These are phyloP conservation scores for Ceratoteleas bidentatus DNA, from an alignment of 1,140 invertebrate species.

Conservation along the genomic window DNA sequence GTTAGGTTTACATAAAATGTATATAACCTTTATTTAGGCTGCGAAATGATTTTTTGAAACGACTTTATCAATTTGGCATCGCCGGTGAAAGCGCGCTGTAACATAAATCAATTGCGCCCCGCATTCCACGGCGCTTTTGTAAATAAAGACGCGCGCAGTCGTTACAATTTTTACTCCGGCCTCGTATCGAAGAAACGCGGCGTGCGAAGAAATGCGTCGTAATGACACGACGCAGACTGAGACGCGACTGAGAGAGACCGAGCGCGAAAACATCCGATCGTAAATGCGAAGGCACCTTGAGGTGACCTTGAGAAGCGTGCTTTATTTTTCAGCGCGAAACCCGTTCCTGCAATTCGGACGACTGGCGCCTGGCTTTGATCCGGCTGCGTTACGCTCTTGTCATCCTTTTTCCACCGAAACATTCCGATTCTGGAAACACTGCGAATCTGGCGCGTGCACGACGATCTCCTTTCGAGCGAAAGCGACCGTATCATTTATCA, in stretches of 20 bases:
- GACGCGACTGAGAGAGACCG: neutral
- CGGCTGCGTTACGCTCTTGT: neutral
- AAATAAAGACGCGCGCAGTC: constrained; percentile 26
- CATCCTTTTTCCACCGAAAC: neutral
- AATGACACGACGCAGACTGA: neutral
- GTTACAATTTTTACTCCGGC: constrained; percentile 25
- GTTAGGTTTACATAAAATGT: too few species aligned
- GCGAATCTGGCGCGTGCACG: constrained; percentile 43
- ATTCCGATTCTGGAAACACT: constrained; percentile 18
- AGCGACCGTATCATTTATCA: constrained; percentile 26
- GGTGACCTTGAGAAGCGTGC: constrained; percentile 21
- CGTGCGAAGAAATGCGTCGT: constrained; percentile 18
- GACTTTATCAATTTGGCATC: constrained; percentile 34
- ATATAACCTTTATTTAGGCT: neutral
- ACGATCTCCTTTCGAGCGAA: constrained; percentile 53
- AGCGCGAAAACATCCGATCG: neutral
- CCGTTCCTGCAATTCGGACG: constrained; percentile 24
- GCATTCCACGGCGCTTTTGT: constrained; percentile 5
- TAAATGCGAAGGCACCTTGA: constrained; percentile 7
- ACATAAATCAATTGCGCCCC: constrained; percentile 37
- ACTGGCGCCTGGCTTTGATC: constrained; percentile 10
- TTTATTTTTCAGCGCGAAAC: constrained; percentile 12
- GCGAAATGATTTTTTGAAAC: constrained; percentile 20
- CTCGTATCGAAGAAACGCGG: constrained; percentile 7
- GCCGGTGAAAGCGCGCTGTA: constrained; percentile 35